Evolutionary conservation across 2,113 vertebrate genomes (phyloP), one percentile per base, ranked within the genome.

Genomic region (Pyxicephalus adspersus): DNA sequence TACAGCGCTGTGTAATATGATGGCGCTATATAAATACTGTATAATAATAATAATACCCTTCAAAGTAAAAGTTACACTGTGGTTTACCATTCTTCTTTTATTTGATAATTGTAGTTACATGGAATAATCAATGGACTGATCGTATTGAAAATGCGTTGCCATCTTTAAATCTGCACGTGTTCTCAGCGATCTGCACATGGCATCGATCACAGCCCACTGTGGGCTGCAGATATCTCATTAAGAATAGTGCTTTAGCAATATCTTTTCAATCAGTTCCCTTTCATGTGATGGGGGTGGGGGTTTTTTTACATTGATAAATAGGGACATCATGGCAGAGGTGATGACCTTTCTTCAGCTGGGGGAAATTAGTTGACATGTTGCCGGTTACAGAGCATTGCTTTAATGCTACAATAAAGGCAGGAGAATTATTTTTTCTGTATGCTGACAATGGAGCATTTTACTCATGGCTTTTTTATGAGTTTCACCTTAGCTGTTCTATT

Each of bases 261-360:
- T 58, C 57, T 22, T 58, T 58, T 58, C 57, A 58, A 58, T 58
- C 57, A 58, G 20, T 58, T 58, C 8, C n/a, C n/a, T 7, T 45
- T 9, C 20, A 58, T 23, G 54, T 15, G 11, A 19, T 58, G 28
- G 57, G 31, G 29, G 31, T 38, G 28, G 71, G 16, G 11, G 26
- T 1, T 34, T 22, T 34, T 31, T 60, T 23, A 75, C 58, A 75
- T 75, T 61, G 55, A 75, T 52, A 75, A 45, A 75, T 65, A 54
- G 38, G 51, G 28, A 25, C 31, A 65, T 77, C 26, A 55, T 29
- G 64, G 23, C 50, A 22, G 16, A 38, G 50, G 63, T 78, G 5
- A 2, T 57, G 64, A 78, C 64, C 76, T 58, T 54, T 78, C 54
- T 13, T n/a, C 29, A 25, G 50, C 45, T 38, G 28, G 20, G 54